A percentile compares a stretch with the other conserved stretches of the same genome.
Evolutionary conservation across 2,113 vertebrate genomes (phyloP).

Genomic region (western clawed frog (Xenopus tropicalis)): UCB_Xtro_10.0 CM004449.2:104251501-104252000

Average conservation of each 20-base stretch:
- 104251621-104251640: conserved; percentile 77
- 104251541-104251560: no score
- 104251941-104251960: no score
- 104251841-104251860: neutral
- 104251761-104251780: conserved; percentile 77
- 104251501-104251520: neutral
- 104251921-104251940: no score
- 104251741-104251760: conserved; percentile 82
- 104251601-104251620: neutral
- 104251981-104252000: no score
- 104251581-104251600: no score
- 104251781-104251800: neutral
- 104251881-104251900: no score
- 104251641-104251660: conserved; percentile 77
- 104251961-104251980: no score
- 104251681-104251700: conserved; percentile 70
- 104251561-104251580: no score
- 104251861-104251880: no score
- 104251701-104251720: conserved; percentile 78
- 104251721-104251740: conserved; percentile 74
- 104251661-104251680: conserved; percentile 81
- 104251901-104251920: no score
- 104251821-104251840: neutral
- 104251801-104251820: neutral
- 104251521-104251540: no score